These are phyloP conservation scores for Brachionus rubens DNA, from an alignment of 1,140 invertebrate genomes.

Conservation along the genomic window DNA sequence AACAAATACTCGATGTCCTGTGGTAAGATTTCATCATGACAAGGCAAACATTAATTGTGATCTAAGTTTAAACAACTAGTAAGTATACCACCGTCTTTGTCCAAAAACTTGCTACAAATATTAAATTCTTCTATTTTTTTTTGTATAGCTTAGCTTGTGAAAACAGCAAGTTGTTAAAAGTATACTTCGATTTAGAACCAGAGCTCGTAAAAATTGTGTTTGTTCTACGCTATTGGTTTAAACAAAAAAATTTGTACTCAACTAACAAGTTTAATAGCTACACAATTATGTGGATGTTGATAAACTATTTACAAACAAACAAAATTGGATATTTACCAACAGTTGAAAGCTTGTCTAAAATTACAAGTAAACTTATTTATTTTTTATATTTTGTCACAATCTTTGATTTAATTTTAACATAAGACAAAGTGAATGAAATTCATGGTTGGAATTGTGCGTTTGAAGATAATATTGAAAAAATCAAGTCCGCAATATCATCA, in stretches of 20 bases:
- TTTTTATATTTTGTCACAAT: not conserved
- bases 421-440: slow-evolving; percentile 22
- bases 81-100: not conserved
- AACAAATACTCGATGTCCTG: slow-evolving; percentile 38
- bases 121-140: not conserved
- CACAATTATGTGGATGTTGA: slow-evolving; percentile 36
- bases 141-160: slow-evolving; percentile 25
- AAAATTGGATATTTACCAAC: not conserved
- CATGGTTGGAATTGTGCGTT: slow-evolving; percentile 44
- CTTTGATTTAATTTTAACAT: not conserved
- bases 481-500: not conserved
- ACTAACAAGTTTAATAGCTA: slow-evolving; percentile 32
- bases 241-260: slow-evolving; percentile 43
- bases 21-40: slow-evolving; percentile 36
- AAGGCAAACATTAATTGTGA: slow-evolving; percentile 11
- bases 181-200: slow-evolving; percentile 11
- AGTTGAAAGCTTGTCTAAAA: slow-evolving; percentile 11
- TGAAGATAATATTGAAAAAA: slow-evolving; percentile 9
- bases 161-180: slow-evolving; percentile 8
- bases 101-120: too few species aligned
- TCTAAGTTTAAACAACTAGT: slow-evolving; percentile 41
- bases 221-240: slow-evolving; percentile 43
- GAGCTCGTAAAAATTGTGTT: not conserved
- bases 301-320: slow-evolving; percentile 16
- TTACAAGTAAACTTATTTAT: slow-evolving; percentile 12